These are phyloP conservation scores for Parambassis ranga DNA, from an alignment of 2,797 vertebrate species.

Conservation along the genomic window DNA sequence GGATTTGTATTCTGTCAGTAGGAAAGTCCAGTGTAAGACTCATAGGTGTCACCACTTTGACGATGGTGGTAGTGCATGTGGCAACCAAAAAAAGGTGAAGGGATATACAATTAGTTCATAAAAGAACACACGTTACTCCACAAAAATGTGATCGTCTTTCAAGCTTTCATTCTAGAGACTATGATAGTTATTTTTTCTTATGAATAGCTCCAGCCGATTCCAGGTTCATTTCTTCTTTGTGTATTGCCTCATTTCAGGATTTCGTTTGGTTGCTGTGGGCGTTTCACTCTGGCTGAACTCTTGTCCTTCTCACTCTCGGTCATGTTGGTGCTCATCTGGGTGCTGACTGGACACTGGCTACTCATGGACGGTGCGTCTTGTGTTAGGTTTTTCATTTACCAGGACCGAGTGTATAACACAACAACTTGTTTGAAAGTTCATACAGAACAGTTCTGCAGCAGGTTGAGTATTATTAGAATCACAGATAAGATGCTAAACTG, in stretches of 20 bases:
- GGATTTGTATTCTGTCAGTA: no score
- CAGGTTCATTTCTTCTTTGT: background rate
- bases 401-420: background rate
- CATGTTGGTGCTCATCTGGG: constrained; percentile 99
- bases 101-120: no score
- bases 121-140: no score
- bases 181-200: no score
- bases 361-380: constrained; percentile 93
- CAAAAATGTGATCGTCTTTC: no score
- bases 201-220: background rate
- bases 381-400: background rate
- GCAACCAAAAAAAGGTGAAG: no score
- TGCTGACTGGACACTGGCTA: constrained; percentile 98
- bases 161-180: no score
- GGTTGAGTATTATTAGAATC: background rate
- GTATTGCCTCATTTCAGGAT: constrained; percentile 80
- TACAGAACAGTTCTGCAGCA: background rate
- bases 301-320: constrained; percentile 97
- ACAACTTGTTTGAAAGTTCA: background rate
- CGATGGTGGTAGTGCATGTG: no score
- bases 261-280: constrained; percentile 98
- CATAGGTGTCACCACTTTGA: no score
- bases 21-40: no score
- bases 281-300: constrained; percentile 96
- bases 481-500: background rate